phyloP scores from a whole-genome alignment of 2,888 invertebrate genomes.

The Graphium colonna region DNA sequence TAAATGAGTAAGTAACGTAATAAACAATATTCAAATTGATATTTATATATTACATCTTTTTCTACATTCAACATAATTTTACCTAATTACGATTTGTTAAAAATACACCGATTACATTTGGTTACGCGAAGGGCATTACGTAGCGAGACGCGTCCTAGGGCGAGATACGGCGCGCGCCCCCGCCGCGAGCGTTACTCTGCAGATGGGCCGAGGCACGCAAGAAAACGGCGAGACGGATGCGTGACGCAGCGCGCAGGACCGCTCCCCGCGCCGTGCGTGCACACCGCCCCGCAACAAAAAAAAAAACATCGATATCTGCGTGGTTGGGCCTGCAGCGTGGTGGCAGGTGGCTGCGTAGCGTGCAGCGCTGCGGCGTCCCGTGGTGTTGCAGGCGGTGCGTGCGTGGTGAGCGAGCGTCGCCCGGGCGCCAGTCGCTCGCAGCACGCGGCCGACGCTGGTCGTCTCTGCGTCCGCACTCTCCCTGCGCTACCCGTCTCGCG shows the following conservation, averaged over 20 bases:
- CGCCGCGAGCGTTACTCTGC: constrained; percentile 53
- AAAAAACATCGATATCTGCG: constrained; percentile 74
- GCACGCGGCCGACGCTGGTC: constrained; percentile 70
- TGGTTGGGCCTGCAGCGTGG: constrained; percentile 58
- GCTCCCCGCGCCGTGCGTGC: constrained; percentile 50
- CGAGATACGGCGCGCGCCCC: constrained; percentile 5
- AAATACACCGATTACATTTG: no score
- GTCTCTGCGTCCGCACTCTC: constrained; percentile 47
- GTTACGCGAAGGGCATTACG: not conserved
- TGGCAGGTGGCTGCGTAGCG: constrained; percentile 41
- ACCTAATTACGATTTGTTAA: no score
- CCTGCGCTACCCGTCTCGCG: constrained; percentile 40
- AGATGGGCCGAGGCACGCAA: constrained; percentile 69
- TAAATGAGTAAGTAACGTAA: no score
- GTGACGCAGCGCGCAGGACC: constrained; percentile 78
- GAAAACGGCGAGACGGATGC: constrained; percentile 71
- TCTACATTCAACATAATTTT: no score
- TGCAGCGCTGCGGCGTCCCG: constrained; percentile 39
- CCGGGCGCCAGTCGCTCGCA: constrained; percentile 76
- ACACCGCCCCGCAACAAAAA: constrained; percentile 34
- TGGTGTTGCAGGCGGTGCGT: constrained; percentile 46
- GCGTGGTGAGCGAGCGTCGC: constrained; percentile 59
- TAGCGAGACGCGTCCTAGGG: not conserved
- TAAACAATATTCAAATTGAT: constrained; percentile 2
- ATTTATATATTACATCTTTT: no score